Percentiles rank a stretch among this genome's conserved stretches.
Conservation (phyloP, 2,113 vertebrate species). For the Sinocyclocheilus grahami region DNA sequence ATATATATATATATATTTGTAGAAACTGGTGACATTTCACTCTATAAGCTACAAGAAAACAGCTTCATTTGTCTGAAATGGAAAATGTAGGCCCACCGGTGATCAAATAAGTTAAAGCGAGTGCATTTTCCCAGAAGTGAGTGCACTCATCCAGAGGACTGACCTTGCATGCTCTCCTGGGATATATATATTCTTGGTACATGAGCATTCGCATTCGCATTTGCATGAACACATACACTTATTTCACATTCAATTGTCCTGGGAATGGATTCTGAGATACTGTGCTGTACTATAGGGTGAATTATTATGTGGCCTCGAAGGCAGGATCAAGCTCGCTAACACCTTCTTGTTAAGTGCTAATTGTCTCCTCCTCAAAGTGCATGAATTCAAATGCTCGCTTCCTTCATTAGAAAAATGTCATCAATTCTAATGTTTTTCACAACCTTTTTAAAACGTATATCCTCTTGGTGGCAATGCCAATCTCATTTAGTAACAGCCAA, state of each 20-base stretch:
- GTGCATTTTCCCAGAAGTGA: conserved; percentile 24
- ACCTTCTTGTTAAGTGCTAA: conserved; percentile 35
- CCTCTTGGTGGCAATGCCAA: neutral
- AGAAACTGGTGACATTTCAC: no score
- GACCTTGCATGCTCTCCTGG: conserved; percentile 10
- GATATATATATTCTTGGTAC: conserved; percentile 28
- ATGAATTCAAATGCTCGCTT: neutral
- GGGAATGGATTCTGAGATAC: neutral
- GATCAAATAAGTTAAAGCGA: conserved; percentile 19
- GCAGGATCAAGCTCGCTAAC: neutral
- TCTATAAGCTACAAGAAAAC: no score
- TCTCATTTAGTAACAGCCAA: neutral
- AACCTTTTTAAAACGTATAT: neutral
- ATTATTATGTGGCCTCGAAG: neutral
- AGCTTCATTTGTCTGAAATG: neutral
- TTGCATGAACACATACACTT: neutral
- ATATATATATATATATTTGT: no score
- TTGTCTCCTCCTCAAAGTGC: conserved; percentile 29
- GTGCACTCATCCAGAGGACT: conserved; percentile 10
- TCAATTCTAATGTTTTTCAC: conserved; percentile 24
- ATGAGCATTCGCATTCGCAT: conserved; percentile 29
- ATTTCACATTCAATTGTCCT: conserved; percentile 7
- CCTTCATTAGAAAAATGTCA: conserved; percentile 30
- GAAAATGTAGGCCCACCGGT: neutral
- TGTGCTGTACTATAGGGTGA: neutral